Conservation (phyloP, 2,797 vertebrate genomes). For the Masticophis lateralis region DNA sequence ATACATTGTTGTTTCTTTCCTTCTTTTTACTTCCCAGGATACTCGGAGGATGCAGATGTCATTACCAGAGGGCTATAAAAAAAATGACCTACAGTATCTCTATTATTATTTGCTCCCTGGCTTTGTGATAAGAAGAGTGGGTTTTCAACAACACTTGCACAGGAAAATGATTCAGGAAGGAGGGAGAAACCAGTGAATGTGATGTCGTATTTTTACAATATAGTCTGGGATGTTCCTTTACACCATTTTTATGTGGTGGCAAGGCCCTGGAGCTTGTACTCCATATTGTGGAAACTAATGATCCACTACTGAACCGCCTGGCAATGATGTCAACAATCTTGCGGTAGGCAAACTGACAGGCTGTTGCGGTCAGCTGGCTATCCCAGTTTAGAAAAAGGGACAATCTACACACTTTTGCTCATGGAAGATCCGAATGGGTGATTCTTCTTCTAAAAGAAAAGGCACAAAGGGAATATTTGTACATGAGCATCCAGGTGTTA, state of each 20-base stretch:
- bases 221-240: slow-evolving; percentile 14
- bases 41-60: neutral
- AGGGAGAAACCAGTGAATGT: slow-evolving; percentile 4
- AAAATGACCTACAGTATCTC: neutral
- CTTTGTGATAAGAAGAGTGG: neutral
- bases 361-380: slow-evolving; percentile 1
- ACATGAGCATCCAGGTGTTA: too few species aligned
- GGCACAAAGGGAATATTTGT: neutral
- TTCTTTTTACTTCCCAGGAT: neutral
- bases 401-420: neutral
- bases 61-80: neutral
- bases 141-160: neutral
- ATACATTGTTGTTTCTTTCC: neutral
- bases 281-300: slow-evolving; percentile 31
- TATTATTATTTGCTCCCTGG: neutral
- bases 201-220: slow-evolving; percentile 6
- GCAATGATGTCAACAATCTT: neutral
- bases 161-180: neutral
- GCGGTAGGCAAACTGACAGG: neutral
- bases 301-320: neutral
- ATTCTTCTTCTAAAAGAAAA: neutral
- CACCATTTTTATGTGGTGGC: slow-evolving; percentile 23
- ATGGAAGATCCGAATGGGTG: neutral
- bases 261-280: slow-evolving; percentile 25
- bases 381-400: neutral